Evolutionary conservation across 2,113 vertebrate genomes (phyloP).

Genomic region (Rhineura floridana): DNA sequence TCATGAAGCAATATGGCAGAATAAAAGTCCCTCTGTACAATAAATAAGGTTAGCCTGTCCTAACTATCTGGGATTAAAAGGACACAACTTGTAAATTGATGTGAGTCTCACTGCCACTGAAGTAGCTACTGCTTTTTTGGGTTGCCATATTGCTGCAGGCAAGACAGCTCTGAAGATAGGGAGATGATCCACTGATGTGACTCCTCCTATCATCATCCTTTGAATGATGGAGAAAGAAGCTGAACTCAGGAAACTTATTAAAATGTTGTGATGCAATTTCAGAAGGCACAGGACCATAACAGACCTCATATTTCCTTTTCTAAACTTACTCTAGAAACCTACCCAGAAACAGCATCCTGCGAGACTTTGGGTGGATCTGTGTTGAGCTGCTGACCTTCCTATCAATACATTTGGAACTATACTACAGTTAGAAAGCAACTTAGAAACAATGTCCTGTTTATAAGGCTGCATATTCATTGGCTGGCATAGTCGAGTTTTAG

Average conservation of each 20-base stretch:
- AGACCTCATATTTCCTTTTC: neutral
- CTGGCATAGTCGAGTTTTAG: neutral
- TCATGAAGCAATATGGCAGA: neutral
- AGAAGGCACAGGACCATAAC: too few relatives aligned
- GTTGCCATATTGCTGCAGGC: neutral
- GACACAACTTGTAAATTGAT: neutral
- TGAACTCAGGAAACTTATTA: neutral
- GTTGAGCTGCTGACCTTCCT: neutral
- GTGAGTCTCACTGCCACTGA: neutral
- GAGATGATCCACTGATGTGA: neutral
- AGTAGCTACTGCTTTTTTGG: too few relatives aligned
- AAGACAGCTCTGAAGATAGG: neutral
- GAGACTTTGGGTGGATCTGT: neutral
- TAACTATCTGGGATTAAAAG: too few relatives aligned
- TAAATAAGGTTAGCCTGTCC: neutral
- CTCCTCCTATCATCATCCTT: neutral
- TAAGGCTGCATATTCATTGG: neutral
- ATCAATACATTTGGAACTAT: neutral
- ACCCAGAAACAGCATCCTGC: neutral
- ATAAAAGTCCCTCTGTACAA: neutral
- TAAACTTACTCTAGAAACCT: too few relatives aligned
- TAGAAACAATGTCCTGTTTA: neutral
- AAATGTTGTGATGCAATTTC: neutral
- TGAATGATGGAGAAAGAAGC: neutral
- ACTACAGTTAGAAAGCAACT: neutral